Percentiles rank a stretch among this genome's conserved stretches.
phyloP scores from a whole-genome alignment of 2,113 vertebrate species.

The Dasyprocta punctata region DNA sequence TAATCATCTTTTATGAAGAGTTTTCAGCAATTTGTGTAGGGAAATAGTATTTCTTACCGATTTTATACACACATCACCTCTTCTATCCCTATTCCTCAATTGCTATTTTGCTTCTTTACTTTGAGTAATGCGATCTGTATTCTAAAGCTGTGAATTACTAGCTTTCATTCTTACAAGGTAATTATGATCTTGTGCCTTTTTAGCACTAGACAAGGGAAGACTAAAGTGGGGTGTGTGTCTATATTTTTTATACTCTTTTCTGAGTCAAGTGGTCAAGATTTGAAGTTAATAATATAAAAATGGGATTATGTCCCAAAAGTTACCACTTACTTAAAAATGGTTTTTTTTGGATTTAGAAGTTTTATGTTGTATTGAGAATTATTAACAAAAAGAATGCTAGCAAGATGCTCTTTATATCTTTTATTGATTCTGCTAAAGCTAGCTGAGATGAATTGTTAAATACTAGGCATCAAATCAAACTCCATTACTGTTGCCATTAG shows the following conservation, averaged over 20 bases:
- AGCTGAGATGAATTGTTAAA: constrained; percentile 47
- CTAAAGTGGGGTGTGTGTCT: neutral
- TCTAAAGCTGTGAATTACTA: neutral
- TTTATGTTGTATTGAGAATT: constrained; percentile 12
- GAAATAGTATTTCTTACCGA: neutral
- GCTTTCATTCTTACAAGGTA: neutral
- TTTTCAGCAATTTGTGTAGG: neutral
- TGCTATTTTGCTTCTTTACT: constrained; percentile 11
- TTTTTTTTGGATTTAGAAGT: constrained; percentile 54
- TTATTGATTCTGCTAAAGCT: constrained; percentile 53
- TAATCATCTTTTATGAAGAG: neutral
- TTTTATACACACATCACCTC: neutral
- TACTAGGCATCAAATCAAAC: constrained; percentile 32
- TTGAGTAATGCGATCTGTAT: neutral
- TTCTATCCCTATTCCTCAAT: neutral
- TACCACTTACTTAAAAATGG: neutral
- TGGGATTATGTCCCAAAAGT: neutral
- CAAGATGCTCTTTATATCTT: neutral
- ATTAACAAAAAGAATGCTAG: constrained; percentile 62
- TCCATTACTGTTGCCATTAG: constrained; percentile 45
- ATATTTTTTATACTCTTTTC: neutral
- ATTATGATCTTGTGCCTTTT: no score
- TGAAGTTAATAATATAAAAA: constrained; percentile 43
- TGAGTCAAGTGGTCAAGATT: neutral
- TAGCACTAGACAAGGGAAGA: neutral